Evolutionary conservation across 2,797 vertebrate species (phyloP).

Genomic region (Aldrovandia affinis): DNA sequence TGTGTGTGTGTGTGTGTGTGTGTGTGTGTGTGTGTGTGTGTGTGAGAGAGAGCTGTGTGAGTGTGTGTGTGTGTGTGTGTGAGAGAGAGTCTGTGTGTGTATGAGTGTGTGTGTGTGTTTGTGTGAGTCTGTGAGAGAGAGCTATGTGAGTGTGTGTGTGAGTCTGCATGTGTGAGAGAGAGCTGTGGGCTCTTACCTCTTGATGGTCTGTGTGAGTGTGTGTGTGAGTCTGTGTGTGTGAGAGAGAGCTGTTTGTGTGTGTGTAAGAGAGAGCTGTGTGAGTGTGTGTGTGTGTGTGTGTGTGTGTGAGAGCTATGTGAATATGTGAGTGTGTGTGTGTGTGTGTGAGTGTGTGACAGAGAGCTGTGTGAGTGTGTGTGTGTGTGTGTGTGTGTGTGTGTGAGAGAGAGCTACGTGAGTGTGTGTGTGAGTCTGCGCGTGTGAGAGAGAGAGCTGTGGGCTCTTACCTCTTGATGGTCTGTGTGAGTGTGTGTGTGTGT

Average conservation of each 20-base stretch:
- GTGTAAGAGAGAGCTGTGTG: too few relatives aligned
- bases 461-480: slow-evolving; percentile 89
- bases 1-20: too few relatives aligned
- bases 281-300: not conserved
- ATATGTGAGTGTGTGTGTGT: slow-evolving; percentile 25
- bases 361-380: slow-evolving; percentile 30
- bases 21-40: too few relatives aligned
- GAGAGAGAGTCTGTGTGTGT: too few relatives aligned
- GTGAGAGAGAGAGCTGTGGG: not conserved
- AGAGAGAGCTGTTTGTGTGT: slow-evolving; percentile 8
- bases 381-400: slow-evolving; percentile 14
- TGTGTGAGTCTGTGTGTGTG: slow-evolving; percentile 33
- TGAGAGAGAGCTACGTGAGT: slow-evolving; percentile 21
- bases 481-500: slow-evolving; percentile 62
- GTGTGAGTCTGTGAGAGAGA: not conserved
- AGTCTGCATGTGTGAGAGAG: not conserved
- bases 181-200: too few relatives aligned
- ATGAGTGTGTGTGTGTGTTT: too few relatives aligned
- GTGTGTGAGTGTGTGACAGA: slow-evolving; percentile 30
- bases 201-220: not conserved
- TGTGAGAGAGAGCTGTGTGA: too few relatives aligned
- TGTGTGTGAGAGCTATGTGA: slow-evolving; percentile 31
- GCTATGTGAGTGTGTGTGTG: too few relatives aligned
- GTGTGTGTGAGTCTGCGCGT: slow-evolving; percentile 35
- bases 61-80: too few relatives aligned